Percentiles rank a stretch among this genome's conserved stretches.
Conservation (phyloP, 2,113 vertebrate species). For the Taxidea taxus region DNA sequence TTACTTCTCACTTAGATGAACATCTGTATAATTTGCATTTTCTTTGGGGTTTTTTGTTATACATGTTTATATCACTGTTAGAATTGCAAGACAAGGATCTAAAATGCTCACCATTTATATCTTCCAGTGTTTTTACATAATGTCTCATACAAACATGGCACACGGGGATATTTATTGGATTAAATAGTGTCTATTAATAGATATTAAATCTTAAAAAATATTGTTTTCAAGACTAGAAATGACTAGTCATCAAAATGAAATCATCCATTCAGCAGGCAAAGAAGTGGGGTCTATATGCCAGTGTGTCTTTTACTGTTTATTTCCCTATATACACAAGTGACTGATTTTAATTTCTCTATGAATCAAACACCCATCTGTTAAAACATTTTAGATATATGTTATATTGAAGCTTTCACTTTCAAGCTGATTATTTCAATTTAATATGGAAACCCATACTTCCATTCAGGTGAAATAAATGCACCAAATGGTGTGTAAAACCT, state of each 20-base stretch:
- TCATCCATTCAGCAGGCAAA: not conserved
- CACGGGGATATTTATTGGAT: not conserved
- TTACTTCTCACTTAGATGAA: not conserved
- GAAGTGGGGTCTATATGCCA: rapidly evolving
- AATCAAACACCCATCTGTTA: not conserved
- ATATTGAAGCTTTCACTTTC: slow-evolving; percentile 47
- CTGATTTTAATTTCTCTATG: slow-evolving; percentile 16
- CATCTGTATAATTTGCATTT: not conserved
- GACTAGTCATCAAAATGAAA: not conserved
- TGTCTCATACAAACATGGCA: not conserved
- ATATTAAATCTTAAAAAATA: not conserved
- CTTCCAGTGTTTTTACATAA: not conserved
- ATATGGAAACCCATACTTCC: slow-evolving; percentile 30
- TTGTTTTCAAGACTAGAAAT: not conserved
- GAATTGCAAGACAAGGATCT: not conserved
- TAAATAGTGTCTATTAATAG: not conserved
- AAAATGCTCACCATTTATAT: not conserved
- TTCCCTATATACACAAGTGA: not conserved
- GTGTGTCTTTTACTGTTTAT: not conserved
- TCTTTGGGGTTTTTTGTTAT: not conserved
- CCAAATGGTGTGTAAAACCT: slow-evolving; percentile 68
- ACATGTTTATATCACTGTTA: not conserved
- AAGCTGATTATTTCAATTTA: slow-evolving; percentile 64
- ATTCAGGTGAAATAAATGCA: slow-evolving; percentile 66
- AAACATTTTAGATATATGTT: slow-evolving; percentile 16